These are phyloP conservation scores for Polyergus mexicanus DNA, from an alignment of 1,140 invertebrate species.

Conservation along the genomic window DNA sequence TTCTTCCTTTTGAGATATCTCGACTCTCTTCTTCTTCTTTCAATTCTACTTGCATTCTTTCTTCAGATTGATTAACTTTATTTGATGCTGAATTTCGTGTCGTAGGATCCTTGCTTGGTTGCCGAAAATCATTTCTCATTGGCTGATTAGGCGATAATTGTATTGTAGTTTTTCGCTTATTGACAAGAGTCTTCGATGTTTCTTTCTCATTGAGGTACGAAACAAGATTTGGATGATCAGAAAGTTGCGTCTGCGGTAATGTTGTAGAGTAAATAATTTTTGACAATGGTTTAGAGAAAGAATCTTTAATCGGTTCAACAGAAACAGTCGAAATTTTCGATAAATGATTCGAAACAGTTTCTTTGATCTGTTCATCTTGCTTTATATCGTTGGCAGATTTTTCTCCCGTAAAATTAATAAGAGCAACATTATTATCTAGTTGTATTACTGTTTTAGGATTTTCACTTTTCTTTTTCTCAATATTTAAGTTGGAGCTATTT, in stretches of 20 bases:
- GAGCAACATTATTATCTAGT: neutral
- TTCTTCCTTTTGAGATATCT: neutral
- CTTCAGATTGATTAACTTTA: neutral
- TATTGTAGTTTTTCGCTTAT: neutral
- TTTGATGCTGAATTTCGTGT: neutral
- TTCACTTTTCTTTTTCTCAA: neutral
- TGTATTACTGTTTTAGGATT: neutral
- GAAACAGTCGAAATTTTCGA: neutral
- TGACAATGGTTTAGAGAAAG: neutral
- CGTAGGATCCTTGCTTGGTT: neutral
- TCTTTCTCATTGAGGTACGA: neutral
- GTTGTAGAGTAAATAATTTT: neutral
- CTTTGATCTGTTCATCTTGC: neutral
- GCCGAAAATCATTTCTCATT: neutral
- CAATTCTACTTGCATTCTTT: neutral
- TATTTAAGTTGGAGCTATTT: constrained; percentile 6
- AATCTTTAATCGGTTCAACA: neutral
- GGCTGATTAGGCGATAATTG: neutral
- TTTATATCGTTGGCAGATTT: neutral
- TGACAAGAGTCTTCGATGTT: neutral
- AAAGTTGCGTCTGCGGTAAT: neutral
- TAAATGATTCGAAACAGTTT: neutral
- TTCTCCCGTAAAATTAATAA: neutral
- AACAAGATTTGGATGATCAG: neutral
- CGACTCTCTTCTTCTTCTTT: neutral